phyloP scores from a whole-genome alignment of 2,888 invertebrate genomes.

The Limnephilus rhombicus region DNA sequence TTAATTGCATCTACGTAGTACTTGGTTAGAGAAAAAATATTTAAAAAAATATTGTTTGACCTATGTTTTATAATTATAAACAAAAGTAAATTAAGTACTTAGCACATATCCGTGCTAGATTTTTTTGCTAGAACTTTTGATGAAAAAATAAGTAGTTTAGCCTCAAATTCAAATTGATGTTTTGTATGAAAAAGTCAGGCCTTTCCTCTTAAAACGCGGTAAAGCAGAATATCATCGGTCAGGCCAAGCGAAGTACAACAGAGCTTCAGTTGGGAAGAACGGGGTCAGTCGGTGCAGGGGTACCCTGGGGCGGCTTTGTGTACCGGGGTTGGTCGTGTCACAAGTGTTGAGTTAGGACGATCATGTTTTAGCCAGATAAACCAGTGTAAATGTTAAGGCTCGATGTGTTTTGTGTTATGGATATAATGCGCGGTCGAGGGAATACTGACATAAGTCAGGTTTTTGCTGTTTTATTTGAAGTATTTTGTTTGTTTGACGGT shows the following conservation, averaged over 20 bases:
- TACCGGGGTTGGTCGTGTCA: neutral
- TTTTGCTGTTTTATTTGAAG: neutral
- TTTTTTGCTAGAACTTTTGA: too few species aligned
- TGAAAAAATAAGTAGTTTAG: too few species aligned
- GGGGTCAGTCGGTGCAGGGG: neutral
- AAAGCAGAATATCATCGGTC: neutral
- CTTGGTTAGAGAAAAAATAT: too few species aligned
- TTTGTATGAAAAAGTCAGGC: too few species aligned
- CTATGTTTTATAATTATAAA: too few species aligned
- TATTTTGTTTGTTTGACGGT: neutral
- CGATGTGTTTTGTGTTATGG: constrained; percentile 13
- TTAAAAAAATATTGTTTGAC: too few species aligned
- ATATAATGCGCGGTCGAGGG: neutral
- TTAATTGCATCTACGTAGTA: too few species aligned
- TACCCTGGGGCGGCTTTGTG: neutral
- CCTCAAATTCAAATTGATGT: too few species aligned
- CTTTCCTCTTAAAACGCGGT: neutral
- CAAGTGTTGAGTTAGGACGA: constrained; percentile 29
- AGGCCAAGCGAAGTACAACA: neutral
- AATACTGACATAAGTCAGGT: neutral
- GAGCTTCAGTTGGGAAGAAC: neutral
- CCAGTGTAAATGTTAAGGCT: constrained; percentile 10
- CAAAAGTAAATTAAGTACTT: too few species aligned
- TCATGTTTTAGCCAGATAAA: constrained; percentile 7
- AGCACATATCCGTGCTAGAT: too few species aligned